Conservation (phyloP, 2,888 invertebrate species). For the Drosophila longiperda region DNA sequence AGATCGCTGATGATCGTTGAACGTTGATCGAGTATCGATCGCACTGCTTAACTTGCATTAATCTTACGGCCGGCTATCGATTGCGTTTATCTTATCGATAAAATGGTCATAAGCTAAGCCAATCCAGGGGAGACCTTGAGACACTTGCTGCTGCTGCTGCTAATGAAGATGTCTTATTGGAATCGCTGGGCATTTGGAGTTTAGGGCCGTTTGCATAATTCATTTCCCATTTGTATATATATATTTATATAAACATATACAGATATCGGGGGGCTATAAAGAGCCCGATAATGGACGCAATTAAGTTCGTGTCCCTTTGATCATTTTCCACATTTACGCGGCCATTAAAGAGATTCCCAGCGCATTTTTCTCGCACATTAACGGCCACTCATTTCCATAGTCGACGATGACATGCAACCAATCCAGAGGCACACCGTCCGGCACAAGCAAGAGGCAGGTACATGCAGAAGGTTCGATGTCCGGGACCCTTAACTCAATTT, state of each 20-base stretch:
- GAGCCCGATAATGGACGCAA: slow-evolving; percentile 75
- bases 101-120: slow-evolving; percentile 1
- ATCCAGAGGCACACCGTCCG: not conserved
- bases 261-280: slow-evolving; percentile 54
- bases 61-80: slow-evolving; percentile 40
- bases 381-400: slow-evolving; percentile 71
- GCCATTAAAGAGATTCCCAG: slow-evolving; percentile 76
- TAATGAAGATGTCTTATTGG: slow-evolving; percentile 61
- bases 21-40: slow-evolving; percentile 16
- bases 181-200: slow-evolving; percentile 5
- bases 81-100: slow-evolving; percentile 38
- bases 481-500: slow-evolving; percentile 21
- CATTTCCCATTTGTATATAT: slow-evolving; percentile 74
- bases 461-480: slow-evolving; percentile 4
- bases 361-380: slow-evolving; percentile 70
- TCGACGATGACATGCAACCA: slow-evolving; percentile 46
- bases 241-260: not conserved
- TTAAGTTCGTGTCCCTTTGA: slow-evolving; percentile 81
- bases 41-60: slow-evolving; percentile 61
- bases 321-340: slow-evolving; percentile 79
- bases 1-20: slow-evolving; percentile 5
- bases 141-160: slow-evolving; percentile 17
- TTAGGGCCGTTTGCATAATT: slow-evolving; percentile 71
- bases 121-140: not conserved
- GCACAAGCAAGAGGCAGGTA: slow-evolving; percentile 1